These are phyloP conservation scores for Anser brachyrhynchus DNA, from an alignment of 2,113 vertebrate genomes.

Conservation along the genomic window DNA sequence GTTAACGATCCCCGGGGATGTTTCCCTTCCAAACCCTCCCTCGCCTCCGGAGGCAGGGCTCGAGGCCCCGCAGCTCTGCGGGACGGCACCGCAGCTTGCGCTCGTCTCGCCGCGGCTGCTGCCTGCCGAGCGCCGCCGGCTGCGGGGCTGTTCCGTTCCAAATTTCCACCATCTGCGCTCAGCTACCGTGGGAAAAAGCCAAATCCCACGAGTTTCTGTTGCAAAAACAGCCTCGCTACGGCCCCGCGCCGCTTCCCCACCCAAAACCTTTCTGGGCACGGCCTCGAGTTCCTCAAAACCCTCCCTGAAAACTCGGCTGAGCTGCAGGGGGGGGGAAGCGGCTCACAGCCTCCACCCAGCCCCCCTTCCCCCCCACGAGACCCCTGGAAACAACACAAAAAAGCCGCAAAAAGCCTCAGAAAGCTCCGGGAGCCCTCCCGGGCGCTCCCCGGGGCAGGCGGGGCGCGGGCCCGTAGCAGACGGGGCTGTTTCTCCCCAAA, in stretches of 20 bases:
- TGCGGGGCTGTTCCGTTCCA: background rate
- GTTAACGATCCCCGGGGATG: background rate
- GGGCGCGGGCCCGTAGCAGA: background rate
- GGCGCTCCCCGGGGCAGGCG: background rate
- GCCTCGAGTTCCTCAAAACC: fast-evolving
- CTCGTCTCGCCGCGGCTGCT: background rate
- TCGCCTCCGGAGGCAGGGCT: background rate
- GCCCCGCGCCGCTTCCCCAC: fast-evolving
- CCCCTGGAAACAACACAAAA: background rate
- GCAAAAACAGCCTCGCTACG: background rate
- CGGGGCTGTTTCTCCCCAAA: background rate
- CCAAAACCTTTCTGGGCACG: background rate
- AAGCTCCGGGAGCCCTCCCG: fast-evolving
- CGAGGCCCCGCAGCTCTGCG: background rate
- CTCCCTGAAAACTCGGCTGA: background rate
- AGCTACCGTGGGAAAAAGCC: background rate
- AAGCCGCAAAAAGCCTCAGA: too few species aligned
- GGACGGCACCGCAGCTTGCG: background rate
- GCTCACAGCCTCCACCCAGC: background rate
- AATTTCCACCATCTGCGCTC: background rate
- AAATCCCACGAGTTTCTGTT: too few species aligned
- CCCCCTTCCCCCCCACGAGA: fast-evolving
- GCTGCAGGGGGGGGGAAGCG: background rate
- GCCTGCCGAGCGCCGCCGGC: background rate
- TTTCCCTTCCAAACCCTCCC: background rate